Conservation (phyloP, 2,113 vertebrate genomes). For the Miniopterus natalensis region DNA sequence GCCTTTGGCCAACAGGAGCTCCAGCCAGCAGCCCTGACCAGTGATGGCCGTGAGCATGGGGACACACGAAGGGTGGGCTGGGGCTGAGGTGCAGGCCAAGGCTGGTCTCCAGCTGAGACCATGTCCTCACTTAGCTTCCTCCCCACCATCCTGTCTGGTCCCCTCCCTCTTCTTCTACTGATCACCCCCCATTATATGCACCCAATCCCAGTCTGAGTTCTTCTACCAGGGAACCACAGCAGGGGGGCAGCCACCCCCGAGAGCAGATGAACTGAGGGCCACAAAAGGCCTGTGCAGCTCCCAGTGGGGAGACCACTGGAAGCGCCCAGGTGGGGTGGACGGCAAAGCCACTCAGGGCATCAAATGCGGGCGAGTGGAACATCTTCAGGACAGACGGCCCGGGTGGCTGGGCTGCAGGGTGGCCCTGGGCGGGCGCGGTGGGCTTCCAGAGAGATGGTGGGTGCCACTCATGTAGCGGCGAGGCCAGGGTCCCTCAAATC, state of each 20-base stretch:
- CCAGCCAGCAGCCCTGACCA: background rate
- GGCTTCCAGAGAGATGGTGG: background rate
- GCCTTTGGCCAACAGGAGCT: background rate
- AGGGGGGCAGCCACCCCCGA: background rate
- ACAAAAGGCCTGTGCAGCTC: rapidly evolving
- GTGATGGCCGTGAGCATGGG: rapidly evolving
- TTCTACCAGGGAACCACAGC: background rate
- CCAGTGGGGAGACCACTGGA: rapidly evolving
- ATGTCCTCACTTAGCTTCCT: background rate
- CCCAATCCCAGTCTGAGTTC: background rate
- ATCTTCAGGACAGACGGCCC: background rate
- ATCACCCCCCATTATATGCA: rapidly evolving
- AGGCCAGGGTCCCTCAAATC: background rate
- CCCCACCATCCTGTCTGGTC: background rate
- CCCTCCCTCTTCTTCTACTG: background rate
- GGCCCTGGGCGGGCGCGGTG: background rate
- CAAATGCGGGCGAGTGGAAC: rapidly evolving
- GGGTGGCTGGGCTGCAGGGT: background rate
- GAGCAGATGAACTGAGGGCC: background rate
- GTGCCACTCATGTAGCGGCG: background rate
- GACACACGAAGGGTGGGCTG: background rate
- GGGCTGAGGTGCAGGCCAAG: background rate
- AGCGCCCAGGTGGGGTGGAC: rapidly evolving
- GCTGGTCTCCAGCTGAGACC: background rate
- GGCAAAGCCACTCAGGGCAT: background rate